Percentiles rank a stretch among this genome's conserved stretches.
These are phyloP conservation scores for Myotis brandtii DNA, from an alignment of 2,113 vertebrate species.

Conservation along the genomic window DNA sequence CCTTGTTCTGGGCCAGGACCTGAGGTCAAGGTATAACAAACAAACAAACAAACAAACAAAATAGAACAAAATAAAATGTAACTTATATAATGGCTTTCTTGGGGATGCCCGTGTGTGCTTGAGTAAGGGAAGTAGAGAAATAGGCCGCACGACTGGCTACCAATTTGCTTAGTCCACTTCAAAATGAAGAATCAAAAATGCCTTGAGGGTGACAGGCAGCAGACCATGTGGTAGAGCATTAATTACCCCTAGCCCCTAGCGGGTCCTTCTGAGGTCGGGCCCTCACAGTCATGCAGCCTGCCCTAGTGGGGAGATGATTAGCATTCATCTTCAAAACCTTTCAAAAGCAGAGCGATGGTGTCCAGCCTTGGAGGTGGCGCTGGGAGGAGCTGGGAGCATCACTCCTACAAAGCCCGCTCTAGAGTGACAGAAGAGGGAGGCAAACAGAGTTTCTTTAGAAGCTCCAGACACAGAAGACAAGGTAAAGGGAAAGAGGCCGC, in stretches of 20 bases:
- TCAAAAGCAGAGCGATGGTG: neutral
- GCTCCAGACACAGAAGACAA: neutral
- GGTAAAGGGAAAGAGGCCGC: neutral
- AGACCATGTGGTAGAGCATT: neutral
- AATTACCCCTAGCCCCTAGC: too few species aligned
- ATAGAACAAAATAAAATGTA: neutral
- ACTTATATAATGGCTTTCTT: neutral
- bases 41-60: neutral
- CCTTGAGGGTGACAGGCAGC: neutral
- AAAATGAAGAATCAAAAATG: conserved; percentile 1
- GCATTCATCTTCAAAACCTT: neutral
- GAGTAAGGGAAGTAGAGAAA: neutral
- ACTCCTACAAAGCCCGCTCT: neutral
- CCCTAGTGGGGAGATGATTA: neutral
- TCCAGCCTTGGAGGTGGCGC: neutral
- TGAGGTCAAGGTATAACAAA: neutral
- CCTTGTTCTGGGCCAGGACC: neutral
- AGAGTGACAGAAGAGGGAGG: neutral
- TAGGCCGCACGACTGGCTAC: neutral
- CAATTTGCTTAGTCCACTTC: neutral
- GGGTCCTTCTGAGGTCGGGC: neutral
- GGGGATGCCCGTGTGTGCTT: neutral
- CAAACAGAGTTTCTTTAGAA: neutral
- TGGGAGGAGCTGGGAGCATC: neutral
- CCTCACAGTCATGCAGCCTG: neutral